These are phyloP conservation scores for Salvator merianae DNA, from an alignment of 2,113 vertebrate genomes.

Conservation along the genomic window DNA sequence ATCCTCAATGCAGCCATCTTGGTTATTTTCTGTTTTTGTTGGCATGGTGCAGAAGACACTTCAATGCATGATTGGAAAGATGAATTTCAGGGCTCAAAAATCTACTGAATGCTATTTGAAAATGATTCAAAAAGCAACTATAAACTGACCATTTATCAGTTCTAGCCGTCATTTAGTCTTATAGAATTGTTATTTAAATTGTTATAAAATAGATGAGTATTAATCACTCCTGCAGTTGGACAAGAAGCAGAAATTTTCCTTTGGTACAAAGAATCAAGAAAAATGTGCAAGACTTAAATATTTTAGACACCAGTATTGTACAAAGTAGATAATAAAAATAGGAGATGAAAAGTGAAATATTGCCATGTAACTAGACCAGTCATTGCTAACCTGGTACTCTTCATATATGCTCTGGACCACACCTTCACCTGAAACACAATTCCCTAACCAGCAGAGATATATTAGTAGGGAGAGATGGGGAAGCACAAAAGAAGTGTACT, in stretches of 20 bases:
- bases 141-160: slow-evolving; percentile 17
- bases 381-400: too few relatives aligned
- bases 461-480: too few relatives aligned
- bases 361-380: not conserved
- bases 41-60: slow-evolving; percentile 55
- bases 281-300: not conserved
- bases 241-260: not conserved
- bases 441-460: too few relatives aligned
- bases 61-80: slow-evolving; percentile 49
- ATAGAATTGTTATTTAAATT: not conserved
- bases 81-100: slow-evolving; percentile 43
- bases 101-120: slow-evolving; percentile 19
- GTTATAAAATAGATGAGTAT: slow-evolving; percentile 4
- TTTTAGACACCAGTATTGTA: not conserved
- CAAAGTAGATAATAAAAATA: not conserved
- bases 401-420: too few relatives aligned
- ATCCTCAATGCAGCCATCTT: slow-evolving; percentile 64
- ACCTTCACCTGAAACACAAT: too few relatives aligned
- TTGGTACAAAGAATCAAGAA: not conserved
- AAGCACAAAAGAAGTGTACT: too few relatives aligned
- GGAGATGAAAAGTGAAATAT: not conserved
- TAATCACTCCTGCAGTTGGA: slow-evolving; percentile 2
- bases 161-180: not conserved
- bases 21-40: slow-evolving; percentile 63
- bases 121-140: not conserved